These are phyloP conservation scores for Myanophis thanlyinensis DNA, from an alignment of 2,113 vertebrate species.

Conservation along the genomic window DNA sequence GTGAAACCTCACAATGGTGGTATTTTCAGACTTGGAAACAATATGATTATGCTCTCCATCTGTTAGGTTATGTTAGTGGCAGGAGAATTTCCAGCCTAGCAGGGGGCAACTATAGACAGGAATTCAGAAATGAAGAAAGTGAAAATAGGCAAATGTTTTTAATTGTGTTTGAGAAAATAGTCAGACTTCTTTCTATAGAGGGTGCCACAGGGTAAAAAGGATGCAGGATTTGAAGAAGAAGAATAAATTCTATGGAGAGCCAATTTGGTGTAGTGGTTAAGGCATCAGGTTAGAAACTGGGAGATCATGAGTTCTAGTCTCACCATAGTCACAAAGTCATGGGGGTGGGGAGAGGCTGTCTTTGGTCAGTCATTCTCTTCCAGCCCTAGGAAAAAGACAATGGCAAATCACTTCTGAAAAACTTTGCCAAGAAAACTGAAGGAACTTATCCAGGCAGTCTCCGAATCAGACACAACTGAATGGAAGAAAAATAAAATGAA, in stretches of 20 bases:
- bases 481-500: not conserved
- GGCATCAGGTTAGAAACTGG: not conserved
- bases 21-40: not conserved
- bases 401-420: not conserved
- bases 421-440: not conserved
- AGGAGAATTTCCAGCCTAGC: not conserved
- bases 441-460: not conserved
- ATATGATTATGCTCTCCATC: not conserved
- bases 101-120: not conserved
- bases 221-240: not conserved
- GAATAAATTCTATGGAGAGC: not conserved
- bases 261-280: not conserved
- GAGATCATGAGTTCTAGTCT: not conserved
- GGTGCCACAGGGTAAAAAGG: not conserved
- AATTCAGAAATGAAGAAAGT: not conserved
- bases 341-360: fast-evolving
- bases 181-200: not conserved
- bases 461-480: not conserved
- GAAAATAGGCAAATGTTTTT: not conserved
- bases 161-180: not conserved
- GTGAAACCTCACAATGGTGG: not conserved
- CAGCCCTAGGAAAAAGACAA: not conserved
- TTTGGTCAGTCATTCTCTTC: not conserved
- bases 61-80: not conserved
- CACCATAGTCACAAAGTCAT: not conserved